Base-by-base conservation (phyloP, 2,113 vertebrate genomes). In the Oreochromis tanganicae region DNA sequence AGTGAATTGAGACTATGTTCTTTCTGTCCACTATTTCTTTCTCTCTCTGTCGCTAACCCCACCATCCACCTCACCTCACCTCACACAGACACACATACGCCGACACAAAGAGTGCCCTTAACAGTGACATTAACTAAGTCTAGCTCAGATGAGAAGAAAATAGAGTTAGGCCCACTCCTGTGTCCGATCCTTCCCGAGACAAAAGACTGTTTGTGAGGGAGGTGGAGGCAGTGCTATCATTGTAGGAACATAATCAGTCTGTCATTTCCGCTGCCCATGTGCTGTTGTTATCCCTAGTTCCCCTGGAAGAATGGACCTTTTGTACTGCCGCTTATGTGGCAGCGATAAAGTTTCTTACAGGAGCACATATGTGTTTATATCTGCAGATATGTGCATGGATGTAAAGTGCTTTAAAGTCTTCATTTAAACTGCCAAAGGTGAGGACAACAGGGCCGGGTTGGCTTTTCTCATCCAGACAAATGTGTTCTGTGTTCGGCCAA, bases 171-270 rank as follows among this genome's bases (percentile, higher is more conserved):
- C 86, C 46, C 11, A 21, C 82, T 92, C 82, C 90, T 91, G 88
- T 93, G 92, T 92, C 92, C 94, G 93, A 95, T 95, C 93, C 96
- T 94, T 93, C 94, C 13, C 19, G 54, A 95, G 91, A 98, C 98
- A 98, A 97, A 98, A 97, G 97, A 94, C 95, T 96, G 96, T 97
- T 97, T 98, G 97, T 98, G 97, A 97, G 96, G 88, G 95, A 95
- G 95, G 96, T 94, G 95, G 96, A 96, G 95, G 97, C 96, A 97
- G 96, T 96, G 96, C 97, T 98, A 98, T 98, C 97, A 97, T 97
- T 98, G 97, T 97, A 97, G 97, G 97, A 98, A 98, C 97, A 97
- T 97, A 98, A 98, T 98, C 98, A 97, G 97, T 94, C 97, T 97
- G 97, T 97, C 97, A 97, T 99, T 99, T 99, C 97, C 97, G 97